Evolutionary conservation across 2,797 vertebrate genomes (phyloP).

Genomic region (Cossypha niveicapilla): DNA sequence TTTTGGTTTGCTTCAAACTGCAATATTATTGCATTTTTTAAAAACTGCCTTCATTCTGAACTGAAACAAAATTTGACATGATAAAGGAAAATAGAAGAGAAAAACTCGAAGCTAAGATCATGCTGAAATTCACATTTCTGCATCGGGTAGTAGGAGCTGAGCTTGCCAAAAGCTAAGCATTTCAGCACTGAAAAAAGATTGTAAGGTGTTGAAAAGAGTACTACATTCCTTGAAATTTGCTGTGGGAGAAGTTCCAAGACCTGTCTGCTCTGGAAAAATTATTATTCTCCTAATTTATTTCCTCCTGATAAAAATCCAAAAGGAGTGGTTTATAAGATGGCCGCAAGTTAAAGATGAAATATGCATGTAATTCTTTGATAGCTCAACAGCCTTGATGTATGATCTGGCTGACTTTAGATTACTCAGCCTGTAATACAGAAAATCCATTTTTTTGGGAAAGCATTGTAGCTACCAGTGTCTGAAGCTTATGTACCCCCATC

Average conservation of each 20-base stretch:
- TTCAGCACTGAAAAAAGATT: neutral
- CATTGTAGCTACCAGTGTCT: neutral
- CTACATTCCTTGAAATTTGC: neutral
- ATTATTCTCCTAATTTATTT: constrained; percentile 5
- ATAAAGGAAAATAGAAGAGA: neutral
- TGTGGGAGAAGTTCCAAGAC: neutral
- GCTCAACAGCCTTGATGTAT: neutral
- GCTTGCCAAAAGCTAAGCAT: neutral
- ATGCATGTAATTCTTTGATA: neutral
- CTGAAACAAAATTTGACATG: neutral
- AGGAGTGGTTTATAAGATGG: neutral
- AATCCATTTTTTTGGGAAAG: neutral
- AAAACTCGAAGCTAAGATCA: neutral
- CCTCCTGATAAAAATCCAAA: neutral
- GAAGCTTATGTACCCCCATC: neutral
- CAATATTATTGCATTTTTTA: neutral
- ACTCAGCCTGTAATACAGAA: neutral
- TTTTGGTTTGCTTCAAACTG: neutral
- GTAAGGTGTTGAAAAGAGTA: neutral
- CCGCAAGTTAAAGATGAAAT: neutral
- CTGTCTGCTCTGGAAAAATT: neutral
- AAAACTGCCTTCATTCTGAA: neutral
- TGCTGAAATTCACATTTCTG: neutral
- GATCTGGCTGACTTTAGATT: neutral
- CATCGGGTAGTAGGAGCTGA: neutral